A percentile compares a stretch with the other conserved stretches of the same genome.
Evolutionary conservation across 2,888 invertebrate genomes (phyloP).

Genomic region (Heliconius aoede): DNA sequence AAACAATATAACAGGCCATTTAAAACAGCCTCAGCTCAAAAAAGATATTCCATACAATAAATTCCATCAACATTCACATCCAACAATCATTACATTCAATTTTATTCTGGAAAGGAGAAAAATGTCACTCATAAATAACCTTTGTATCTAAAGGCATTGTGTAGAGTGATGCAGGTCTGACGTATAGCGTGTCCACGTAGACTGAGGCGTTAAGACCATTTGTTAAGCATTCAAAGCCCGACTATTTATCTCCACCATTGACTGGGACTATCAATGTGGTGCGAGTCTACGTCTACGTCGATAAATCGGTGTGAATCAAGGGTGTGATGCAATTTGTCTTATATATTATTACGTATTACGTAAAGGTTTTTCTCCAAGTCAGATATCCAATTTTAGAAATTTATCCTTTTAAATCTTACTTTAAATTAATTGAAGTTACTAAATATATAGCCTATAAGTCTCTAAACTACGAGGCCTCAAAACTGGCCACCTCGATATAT

Average conservation of each 20-base stretch:
- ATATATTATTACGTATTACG: background rate
- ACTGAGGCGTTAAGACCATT: constrained; percentile 64
- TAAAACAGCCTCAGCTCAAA: background rate
- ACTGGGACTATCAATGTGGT: constrained; percentile 69
- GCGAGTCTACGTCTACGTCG: constrained; percentile 56
- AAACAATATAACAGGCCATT: too few relatives aligned
- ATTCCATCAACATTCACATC: background rate
- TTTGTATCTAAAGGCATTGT: constrained; percentile 60
- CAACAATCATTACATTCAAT: constrained; percentile 26
- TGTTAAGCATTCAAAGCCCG: constrained; percentile 72
- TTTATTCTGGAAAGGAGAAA: constrained; percentile 45
- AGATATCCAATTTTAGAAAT: too few relatives aligned
- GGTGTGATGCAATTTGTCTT: background rate
- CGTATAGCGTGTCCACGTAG: constrained; percentile 59
- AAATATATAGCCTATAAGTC: too few relatives aligned
- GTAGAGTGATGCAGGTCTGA: constrained; percentile 64
- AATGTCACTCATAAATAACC: constrained; percentile 57
- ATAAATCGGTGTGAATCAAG: constrained; percentile 61
- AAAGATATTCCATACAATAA: background rate
- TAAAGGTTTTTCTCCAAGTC: background rate
- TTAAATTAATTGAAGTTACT: too few relatives aligned
- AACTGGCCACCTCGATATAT: too few relatives aligned
- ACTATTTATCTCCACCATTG: constrained; percentile 71
- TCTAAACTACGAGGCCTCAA: too few relatives aligned
- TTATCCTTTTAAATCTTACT: too few relatives aligned